A percentile compares a stretch with the other conserved stretches of the same genome.
phyloP scores from a whole-genome alignment of 2,888 invertebrate genomes.

The Limenitis camilla region DNA sequence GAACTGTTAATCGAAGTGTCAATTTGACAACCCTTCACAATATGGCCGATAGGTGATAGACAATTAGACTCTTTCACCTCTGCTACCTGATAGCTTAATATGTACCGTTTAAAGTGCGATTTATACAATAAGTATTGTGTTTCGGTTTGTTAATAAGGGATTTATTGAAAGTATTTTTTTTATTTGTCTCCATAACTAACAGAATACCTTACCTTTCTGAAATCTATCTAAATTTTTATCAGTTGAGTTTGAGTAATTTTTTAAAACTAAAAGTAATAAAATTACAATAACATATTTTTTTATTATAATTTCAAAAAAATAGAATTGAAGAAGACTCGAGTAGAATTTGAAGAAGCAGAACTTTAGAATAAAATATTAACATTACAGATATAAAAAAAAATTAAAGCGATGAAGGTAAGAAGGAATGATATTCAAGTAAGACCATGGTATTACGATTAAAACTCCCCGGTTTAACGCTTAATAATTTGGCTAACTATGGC shows the following conservation, averaged over 20 bases:
- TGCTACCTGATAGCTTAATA: constrained; percentile 36
- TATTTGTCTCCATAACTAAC: background rate
- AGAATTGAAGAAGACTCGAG: too few relatives aligned
- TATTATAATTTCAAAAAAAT: too few relatives aligned
- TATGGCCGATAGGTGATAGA: constrained; percentile 37
- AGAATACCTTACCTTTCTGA: background rate
- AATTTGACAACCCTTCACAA: constrained; percentile 45
- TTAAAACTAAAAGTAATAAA: too few relatives aligned
- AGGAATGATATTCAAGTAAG: too few relatives aligned
- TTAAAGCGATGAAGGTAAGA: too few relatives aligned
- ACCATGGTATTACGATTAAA: too few relatives aligned
- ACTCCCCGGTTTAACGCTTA: background rate
- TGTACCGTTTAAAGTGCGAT: constrained; percentile 22
- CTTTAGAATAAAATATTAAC: too few relatives aligned
- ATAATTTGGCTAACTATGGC: background rate
- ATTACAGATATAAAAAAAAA: too few relatives aligned
- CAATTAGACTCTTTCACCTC: constrained; percentile 31
- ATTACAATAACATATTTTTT: too few relatives aligned
- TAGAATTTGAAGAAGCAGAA: too few relatives aligned
- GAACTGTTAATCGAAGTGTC: constrained; percentile 54
- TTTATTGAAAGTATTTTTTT: background rate
- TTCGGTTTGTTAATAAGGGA: constrained; percentile 7
- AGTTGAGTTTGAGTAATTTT: too few relatives aligned
- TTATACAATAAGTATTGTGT: constrained; percentile 5
- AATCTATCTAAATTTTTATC: background rate